A percentile compares a stretch with the other conserved stretches of the same genome.
These are phyloP conservation scores for Garra rufa DNA, from an alignment of 2,113 vertebrate genomes.

Conservation along the genomic window DNA sequence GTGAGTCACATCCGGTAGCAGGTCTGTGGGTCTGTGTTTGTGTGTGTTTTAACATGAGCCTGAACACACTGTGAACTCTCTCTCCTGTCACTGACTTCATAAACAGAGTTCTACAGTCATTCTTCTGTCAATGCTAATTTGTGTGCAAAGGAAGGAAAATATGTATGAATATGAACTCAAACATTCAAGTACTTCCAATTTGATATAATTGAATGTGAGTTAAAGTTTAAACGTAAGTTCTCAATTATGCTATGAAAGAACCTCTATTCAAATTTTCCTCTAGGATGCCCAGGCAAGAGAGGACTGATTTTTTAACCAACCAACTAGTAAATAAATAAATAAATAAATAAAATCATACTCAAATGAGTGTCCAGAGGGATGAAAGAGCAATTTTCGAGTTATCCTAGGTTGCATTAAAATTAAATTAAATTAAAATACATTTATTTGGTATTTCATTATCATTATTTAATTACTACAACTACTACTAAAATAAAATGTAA, in stretches of 20 bases:
- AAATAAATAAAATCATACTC: not conserved
- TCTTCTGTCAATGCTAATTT: not conserved
- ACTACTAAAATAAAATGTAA: too few relatives aligned
- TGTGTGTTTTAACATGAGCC: not conserved
- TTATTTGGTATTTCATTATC: too few relatives aligned
- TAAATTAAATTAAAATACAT: too few relatives aligned
- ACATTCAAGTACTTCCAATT: not conserved
- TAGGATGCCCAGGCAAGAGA: not conserved
- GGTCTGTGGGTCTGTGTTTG: not conserved
- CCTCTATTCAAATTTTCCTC: not conserved
- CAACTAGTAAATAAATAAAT: not conserved
- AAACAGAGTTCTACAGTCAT: not conserved
- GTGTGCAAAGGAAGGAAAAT: not conserved
- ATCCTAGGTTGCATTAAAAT: too few relatives aligned
- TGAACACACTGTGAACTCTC: not conserved
- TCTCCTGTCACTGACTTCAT: not conserved
- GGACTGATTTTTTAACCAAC: not conserved
- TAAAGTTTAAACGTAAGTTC: not conserved
- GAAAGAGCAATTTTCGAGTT: not conserved
- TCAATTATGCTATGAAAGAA: not conserved
- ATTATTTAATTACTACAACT: too few relatives aligned
- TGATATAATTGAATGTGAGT: not conserved
- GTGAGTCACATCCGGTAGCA: slow-evolving; percentile 30
- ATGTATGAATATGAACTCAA: not conserved
- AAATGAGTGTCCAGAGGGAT: not conserved